Evolutionary conservation across 2,888 invertebrate species (phyloP), one percentile per base, ranked within the genome.

Genomic region (Carcina quercana): DNA sequence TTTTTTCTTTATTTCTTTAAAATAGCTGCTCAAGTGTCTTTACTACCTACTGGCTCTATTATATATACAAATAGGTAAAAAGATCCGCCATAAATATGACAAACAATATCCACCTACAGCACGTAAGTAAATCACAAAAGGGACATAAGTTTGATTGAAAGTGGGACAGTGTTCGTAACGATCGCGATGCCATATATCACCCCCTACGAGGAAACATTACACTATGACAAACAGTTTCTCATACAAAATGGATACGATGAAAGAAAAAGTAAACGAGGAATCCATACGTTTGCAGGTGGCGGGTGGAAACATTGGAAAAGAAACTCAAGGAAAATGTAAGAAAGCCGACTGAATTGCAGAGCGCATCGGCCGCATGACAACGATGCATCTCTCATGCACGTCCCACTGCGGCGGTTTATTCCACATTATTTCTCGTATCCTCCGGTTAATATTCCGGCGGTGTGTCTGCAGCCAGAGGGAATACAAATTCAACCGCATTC

Each of bases 341-440:
- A 21, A 32, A 31, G 11, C 13, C 15, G n/a, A 14, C 28, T 25
- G 34, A 26, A 30, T 34, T 30, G 28, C 33, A 28, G 24, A 44
- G 35, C 43, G 35, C 37, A 38, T 37, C 42, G 37, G 39, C 41
- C 51, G 54, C 58, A 59, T 51, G 56, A 47, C 50, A 50, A 47
- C 44, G 47, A 51, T 43, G 52, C 53, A 63, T 57, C 56, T 47
- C 49, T 59, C 59, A 60, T 69, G 66, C 76, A 74, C 73, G 72
- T 71, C 60, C 63, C 61, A 45, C 59, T 64, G 67, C 68, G 60
- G 64, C 67, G 61, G 70, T 71, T 73, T 70, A 70, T 70, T 68
- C 72, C 63, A 70, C 73, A 69, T 75, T 75, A 76, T 68, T 74
- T 69, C 74, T 68, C 59, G 50, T 59, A 58, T 53, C 44, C 48